Conservation (phyloP, 2,888 invertebrate genomes). For the Escarpia spicata region DNA sequence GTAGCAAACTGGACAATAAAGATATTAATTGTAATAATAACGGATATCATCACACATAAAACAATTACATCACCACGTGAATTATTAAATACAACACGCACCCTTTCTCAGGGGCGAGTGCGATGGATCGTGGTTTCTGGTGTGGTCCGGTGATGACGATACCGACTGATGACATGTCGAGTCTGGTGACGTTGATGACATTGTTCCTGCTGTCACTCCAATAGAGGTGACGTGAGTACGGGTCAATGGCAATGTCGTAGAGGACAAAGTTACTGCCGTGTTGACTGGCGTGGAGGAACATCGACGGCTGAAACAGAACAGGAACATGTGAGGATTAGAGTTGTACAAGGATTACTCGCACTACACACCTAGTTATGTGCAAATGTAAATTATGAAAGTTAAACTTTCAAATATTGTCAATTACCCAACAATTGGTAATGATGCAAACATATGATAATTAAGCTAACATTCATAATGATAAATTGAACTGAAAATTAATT, state of each 20-base stretch:
- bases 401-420: neutral
- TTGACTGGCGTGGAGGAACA: conserved; percentile 46
- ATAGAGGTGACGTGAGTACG: conserved; percentile 83
- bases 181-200: conserved; percentile 87
- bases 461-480: neutral
- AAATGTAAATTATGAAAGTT: neutral
- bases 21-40: neutral
- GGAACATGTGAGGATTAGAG: neutral
- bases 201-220: conserved; percentile 88
- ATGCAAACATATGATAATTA: neutral
- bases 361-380: neutral
- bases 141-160: conserved; percentile 78
- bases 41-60: neutral
- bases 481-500: too few species aligned
- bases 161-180: conserved; percentile 71
- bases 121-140: conserved; percentile 84
- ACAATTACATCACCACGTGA: neutral
- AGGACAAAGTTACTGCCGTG: conserved; percentile 66
- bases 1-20: neutral
- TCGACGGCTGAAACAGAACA: conserved; percentile 44
- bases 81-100: conserved; percentile 54
- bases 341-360: neutral
- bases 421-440: neutral
- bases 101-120: conserved; percentile 85
- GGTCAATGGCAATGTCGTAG: conserved; percentile 86